Evolutionary conservation across 2,797 vertebrate genomes (phyloP).

Genomic region (Ceyx erithaca): DNA sequence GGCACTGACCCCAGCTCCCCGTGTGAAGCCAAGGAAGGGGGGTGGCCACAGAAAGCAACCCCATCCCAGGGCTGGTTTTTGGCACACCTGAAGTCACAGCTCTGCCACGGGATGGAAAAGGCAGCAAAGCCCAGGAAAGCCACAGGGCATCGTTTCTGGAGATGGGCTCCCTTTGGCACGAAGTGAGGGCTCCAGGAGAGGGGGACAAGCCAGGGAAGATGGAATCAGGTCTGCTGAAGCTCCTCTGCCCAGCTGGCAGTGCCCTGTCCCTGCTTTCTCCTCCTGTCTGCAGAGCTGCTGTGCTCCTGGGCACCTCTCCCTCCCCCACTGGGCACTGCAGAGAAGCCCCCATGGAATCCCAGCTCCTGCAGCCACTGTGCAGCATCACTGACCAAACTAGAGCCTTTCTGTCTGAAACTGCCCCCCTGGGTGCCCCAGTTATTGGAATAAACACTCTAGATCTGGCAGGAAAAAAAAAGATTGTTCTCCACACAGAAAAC

Average conservation of each 20-base stretch:
- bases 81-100: background rate
- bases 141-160: background rate
- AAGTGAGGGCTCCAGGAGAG: background rate
- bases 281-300: background rate
- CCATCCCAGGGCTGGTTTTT: too few species aligned
- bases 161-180: background rate
- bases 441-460: background rate
- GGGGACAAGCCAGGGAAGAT: background rate
- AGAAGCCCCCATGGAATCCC: background rate
- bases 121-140: background rate
- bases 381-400: background rate
- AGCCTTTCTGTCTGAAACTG: background rate
- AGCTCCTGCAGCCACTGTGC: background rate
- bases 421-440: background rate
- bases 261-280: background rate
- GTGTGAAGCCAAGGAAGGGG: background rate
- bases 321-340: accelerated
- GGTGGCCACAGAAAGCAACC: background rate
- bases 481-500: background rate
- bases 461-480: background rate
- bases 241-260: background rate
- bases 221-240: background rate
- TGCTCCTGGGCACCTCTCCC: background rate
- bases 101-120: background rate
- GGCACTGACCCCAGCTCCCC: background rate